Evolutionary conservation across 92 coral and sea anemone species (phyloP).

Genomic region (Galaxea fascicularis): DNA sequence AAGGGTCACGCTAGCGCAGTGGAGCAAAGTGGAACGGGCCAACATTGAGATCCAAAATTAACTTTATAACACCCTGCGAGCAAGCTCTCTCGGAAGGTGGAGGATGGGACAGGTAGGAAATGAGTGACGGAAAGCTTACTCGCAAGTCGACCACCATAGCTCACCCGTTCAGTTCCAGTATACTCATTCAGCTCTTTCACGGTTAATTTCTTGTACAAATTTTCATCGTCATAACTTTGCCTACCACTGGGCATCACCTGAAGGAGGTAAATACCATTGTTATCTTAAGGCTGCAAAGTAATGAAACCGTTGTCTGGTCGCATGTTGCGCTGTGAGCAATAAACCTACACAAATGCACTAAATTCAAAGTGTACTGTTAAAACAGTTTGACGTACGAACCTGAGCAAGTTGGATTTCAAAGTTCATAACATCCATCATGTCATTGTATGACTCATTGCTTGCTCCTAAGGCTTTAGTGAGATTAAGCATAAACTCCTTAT

Average conservation of each 20-base stretch:
- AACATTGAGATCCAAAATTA: too few relatives aligned
- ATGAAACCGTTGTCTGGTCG: too few relatives aligned
- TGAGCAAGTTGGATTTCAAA: conserved; percentile 66
- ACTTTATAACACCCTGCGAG: too few relatives aligned
- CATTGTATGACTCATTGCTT: conserved; percentile 54
- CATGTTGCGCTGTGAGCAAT: neutral
- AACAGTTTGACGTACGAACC: conserved; percentile 3
- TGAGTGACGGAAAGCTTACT: too few relatives aligned
- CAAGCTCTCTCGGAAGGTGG: too few relatives aligned
- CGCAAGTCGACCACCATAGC: neutral
- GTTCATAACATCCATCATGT: conserved; percentile 67
- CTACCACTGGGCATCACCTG: conserved; percentile 37
- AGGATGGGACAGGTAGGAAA: too few relatives aligned
- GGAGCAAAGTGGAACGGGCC: too few relatives aligned
- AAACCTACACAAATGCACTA: neutral
- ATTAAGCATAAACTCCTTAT: conserved; percentile 69
- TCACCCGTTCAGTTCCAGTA: conserved; percentile 59
- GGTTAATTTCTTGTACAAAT: conserved; percentile 61
- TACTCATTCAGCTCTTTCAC: conserved; percentile 66
- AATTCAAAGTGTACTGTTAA: neutral
- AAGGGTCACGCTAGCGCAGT: too few relatives aligned
- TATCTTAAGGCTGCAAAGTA: too few relatives aligned
- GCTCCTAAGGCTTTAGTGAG: conserved; percentile 70
- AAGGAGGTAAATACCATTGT: neutral
- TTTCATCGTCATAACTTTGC: conserved; percentile 22